Base-by-base conservation (phyloP, 2,113 vertebrate genomes). In the Orthonyx spaldingii region DNA sequence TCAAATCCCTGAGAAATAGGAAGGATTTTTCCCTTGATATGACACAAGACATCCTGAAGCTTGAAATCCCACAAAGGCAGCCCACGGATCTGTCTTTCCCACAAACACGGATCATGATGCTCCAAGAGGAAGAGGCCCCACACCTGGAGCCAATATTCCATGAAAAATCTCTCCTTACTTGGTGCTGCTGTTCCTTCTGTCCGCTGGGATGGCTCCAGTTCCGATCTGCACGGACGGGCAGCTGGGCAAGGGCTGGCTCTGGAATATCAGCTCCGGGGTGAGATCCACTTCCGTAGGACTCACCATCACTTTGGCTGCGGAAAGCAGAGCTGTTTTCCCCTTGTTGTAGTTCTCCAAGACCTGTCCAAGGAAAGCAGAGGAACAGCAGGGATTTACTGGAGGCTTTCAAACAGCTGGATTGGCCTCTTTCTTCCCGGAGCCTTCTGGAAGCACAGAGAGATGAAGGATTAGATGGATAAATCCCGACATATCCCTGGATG, bases 271-370 rank as follows among this genome's bases (percentile, higher is more conserved):
- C 97, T 99, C 99, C 0, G 99, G 99, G 61, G 99, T 99, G 96
- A 99, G 98, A 97, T 99, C 99, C 97, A 99, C 99, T 95, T 99
- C 99, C 0, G 99, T 99, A 57, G 99, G 99, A 97, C 99, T 99
- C 97, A 99, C 99, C 99, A 99, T 99, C 96, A 99, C 98, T 98
- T 99, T 99, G 55, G 99, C 99, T 44, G 99, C 99, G 0, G 99
- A 99, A 9, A 99, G 98, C 93, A 99, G 97, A 80, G 99, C 99
- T 0, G 99, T 99, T 96, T 99, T 99, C 33, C 99, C 99, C 95
- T 99, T 99, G 96, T 99, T 99, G 97, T 99, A 99, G 96, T 99
- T 99, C 97, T 99, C 99, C 96, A 99, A 97, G 93, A 99, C 99
- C 99, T 99, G 93, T 32, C 16, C 47, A 84, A 88, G 44, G 66